These are phyloP conservation scores for Ichneumon xanthorius DNA, from an alignment of 2,888 invertebrate species.

Conservation along the genomic window DNA sequence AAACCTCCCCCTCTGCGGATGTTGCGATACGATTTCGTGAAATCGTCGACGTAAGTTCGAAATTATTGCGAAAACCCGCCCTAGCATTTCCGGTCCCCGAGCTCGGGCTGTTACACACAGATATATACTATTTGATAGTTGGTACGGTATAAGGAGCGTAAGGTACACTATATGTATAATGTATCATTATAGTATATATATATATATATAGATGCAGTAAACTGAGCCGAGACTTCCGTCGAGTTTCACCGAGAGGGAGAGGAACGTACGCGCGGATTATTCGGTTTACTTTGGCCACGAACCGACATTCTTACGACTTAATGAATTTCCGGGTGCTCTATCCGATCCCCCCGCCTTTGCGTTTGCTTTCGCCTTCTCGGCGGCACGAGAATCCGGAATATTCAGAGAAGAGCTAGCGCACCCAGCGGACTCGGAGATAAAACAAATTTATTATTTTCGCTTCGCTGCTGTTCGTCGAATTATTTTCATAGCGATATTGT, in stretches of 20 bases:
- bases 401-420: constrained; percentile 1
- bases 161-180: background rate
- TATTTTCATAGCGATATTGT: background rate
- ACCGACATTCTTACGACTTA: constrained; percentile 49
- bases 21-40: constrained; percentile 41
- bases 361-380: constrained; percentile 9
- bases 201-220: constrained; percentile 4
- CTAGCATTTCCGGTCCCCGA: constrained; percentile 24
- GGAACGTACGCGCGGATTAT: constrained; percentile 42
- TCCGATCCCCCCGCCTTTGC: background rate
- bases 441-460: background rate
- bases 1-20: constrained; percentile 4
- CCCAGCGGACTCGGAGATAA: background rate
- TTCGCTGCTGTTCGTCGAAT: background rate
- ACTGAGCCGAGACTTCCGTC: constrained; percentile 17
- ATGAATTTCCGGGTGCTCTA: constrained; percentile 37
- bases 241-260: constrained; percentile 13
- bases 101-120: background rate
- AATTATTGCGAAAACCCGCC: constrained; percentile 33
- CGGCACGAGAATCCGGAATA: constrained; percentile 28
- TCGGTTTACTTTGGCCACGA: constrained; percentile 51
- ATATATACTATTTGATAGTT: background rate
- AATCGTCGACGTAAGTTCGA: constrained; percentile 33
- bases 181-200: background rate
- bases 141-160: constrained; percentile 4